phyloP scores from a whole-genome alignment of 1,140 invertebrate genomes.

The Drosophila pachea region DNA sequence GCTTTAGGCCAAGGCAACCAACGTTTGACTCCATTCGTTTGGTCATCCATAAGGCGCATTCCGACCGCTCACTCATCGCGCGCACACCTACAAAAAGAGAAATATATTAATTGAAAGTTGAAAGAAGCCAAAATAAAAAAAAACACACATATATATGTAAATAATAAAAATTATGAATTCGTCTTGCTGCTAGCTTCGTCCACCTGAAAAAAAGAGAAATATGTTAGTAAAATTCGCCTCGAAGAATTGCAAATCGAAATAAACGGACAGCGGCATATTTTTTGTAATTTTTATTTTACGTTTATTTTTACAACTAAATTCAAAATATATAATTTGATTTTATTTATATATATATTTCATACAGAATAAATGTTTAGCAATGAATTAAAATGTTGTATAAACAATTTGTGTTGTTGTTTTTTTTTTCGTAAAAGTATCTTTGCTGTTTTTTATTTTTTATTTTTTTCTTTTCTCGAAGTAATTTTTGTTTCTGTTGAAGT shows the following conservation, averaged over 20 bases:
- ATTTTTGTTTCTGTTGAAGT: constrained; percentile 10
- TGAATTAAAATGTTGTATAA: constrained; percentile 59
- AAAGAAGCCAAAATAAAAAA: constrained; percentile 32
- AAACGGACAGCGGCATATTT: constrained; percentile 14
- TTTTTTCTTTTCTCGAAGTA: background rate
- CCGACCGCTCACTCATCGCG: background rate
- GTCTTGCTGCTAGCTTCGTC: constrained; percentile 5
- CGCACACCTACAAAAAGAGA: constrained; percentile 30
- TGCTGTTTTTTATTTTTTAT: constrained; percentile 4
- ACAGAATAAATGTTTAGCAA: constrained; percentile 66
- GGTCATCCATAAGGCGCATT: background rate
- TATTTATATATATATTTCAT: constrained; percentile 46
- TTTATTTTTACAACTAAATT: constrained; percentile 69
- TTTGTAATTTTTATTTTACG: constrained; percentile 55
- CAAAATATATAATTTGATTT: constrained; percentile 62
- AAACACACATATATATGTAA: too few species aligned
- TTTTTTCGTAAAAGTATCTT: constrained; percentile 26
- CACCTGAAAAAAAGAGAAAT: constrained; percentile 47
- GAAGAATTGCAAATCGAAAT: background rate
- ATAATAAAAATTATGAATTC: background rate
- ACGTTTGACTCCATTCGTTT: background rate
- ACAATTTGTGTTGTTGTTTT: constrained; percentile 44
- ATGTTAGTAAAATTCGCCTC: constrained; percentile 54
- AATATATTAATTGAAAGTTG: constrained; percentile 57
- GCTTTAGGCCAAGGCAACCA: background rate